A percentile compares a stretch with the other conserved stretches of the same genome.
These are phyloP conservation scores for Mastacembelus armatus DNA, from an alignment of 2,797 vertebrate genomes.

Conservation along the genomic window DNA sequence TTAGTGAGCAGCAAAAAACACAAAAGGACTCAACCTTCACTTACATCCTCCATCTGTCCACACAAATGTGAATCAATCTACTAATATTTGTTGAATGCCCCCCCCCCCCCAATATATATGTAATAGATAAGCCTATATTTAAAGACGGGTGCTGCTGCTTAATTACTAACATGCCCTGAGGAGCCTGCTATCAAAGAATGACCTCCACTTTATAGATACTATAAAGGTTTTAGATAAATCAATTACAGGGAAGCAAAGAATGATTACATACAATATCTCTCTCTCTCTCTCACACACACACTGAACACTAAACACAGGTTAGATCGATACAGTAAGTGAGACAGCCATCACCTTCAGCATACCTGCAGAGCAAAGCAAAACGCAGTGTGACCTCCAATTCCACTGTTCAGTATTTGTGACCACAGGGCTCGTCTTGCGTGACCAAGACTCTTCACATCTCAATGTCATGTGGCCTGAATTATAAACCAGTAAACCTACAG, in stretches of 20 bases:
- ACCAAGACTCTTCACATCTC: no score
- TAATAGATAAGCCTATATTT: constrained; percentile 16
- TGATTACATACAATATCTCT: no score
- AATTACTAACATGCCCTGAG: constrained; percentile 10
- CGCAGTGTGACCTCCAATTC: constrained; percentile 44
- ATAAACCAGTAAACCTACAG: no score
- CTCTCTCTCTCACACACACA: no score
- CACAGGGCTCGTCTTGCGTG: neutral
- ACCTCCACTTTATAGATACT: constrained; percentile 23
- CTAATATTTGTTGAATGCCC: constrained; percentile 39
- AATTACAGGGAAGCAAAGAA: constrained; percentile 6
- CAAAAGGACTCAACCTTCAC: constrained; percentile 35
- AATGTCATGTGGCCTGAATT: no score
- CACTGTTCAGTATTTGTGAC: constrained; percentile 1
- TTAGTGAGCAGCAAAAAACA: no score
- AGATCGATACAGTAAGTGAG: constrained; percentile 72
- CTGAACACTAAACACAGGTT: neutral
- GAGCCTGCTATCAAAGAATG: constrained; percentile 27
- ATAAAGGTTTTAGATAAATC: constrained; percentile 31
- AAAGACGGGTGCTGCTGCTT: neutral
- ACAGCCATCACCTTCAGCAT: constrained; percentile 57
- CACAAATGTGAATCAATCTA: constrained; percentile 46
- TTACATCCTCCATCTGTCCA: constrained; percentile 13
- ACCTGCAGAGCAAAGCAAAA: constrained; percentile 55
- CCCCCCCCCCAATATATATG: no score